Conservation (phyloP, 2,888 invertebrate genomes). For the Drosophila falleni region DNA sequence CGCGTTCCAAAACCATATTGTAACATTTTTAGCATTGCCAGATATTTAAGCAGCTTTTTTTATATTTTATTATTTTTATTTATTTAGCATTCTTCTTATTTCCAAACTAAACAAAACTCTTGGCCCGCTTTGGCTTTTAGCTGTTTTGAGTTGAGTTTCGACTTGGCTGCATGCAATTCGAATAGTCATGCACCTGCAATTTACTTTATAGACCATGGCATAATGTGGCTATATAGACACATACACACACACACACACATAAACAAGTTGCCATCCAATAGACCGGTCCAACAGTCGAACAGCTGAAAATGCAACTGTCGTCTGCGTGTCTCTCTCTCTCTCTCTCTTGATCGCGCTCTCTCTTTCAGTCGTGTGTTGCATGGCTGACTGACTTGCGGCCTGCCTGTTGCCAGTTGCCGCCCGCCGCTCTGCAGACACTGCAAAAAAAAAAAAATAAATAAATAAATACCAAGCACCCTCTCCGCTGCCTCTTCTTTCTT, state of each 20-base stretch:
- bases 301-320: constrained; percentile 77
- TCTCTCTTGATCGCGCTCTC: constrained; percentile 11
- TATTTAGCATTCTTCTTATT: constrained; percentile 22
- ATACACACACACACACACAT: constrained; percentile 25
- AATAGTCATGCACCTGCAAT: constrained; percentile 85
- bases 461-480: constrained; percentile 48
- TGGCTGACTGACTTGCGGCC: constrained; percentile 57
- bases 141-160: constrained; percentile 39
- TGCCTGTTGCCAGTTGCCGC: constrained; percentile 60
- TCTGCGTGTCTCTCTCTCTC: constrained; percentile 8
- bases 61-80: constrained; percentile 15
- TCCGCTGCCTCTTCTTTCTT: not conserved
- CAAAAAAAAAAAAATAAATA: constrained; percentile 15
- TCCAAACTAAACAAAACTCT: constrained; percentile 40
- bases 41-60: constrained; percentile 68
- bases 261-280: constrained; percentile 68
- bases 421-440: constrained; percentile 36
- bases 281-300: constrained; percentile 75
- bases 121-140: constrained; percentile 41
- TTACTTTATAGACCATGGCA: constrained; percentile 85
- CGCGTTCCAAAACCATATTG: not conserved
- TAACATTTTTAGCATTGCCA: constrained; percentile 62
- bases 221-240: constrained; percentile 70
- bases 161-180: constrained; percentile 72
- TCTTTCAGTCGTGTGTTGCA: constrained; percentile 57